These are phyloP conservation scores for Motacilla tschutschensis DNA, from an alignment of 2,113 vertebrate genomes.

Conservation along the genomic window DNA sequence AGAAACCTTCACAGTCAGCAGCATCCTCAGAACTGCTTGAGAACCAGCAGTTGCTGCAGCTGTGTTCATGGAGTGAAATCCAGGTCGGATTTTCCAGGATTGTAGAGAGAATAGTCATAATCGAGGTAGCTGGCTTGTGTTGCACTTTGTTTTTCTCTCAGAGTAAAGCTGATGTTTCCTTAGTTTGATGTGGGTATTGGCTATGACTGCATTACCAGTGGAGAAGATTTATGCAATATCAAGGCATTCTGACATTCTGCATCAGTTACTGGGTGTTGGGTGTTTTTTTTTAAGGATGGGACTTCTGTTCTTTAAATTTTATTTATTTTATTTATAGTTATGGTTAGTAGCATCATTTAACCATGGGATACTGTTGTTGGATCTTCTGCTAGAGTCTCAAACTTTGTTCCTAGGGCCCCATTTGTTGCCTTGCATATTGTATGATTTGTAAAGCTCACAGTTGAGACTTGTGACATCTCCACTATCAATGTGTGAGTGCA, in stretches of 20 bases:
- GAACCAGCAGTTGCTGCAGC: background rate
- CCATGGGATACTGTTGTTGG: background rate
- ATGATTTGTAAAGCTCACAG: background rate
- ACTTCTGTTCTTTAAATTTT: background rate
- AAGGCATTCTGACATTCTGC: background rate
- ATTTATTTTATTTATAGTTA: background rate
- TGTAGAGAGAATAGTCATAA: background rate
- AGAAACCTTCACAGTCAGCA: background rate
- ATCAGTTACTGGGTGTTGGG: background rate
- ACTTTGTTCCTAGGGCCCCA: background rate
- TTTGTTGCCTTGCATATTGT: background rate
- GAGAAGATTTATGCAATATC: background rate
- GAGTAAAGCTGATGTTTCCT: background rate
- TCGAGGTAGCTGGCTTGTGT: accelerated
- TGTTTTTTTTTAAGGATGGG: background rate
- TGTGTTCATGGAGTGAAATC: background rate
- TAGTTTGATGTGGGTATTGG: background rate
- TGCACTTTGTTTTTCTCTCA: background rate
- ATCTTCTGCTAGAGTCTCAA: background rate
- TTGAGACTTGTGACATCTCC: background rate
- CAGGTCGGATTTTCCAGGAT: background rate
- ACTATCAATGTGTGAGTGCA: background rate
- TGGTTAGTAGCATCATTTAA: background rate
- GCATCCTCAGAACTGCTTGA: background rate
- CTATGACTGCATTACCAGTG: background rate